Percentiles rank a stretch among this genome's conserved stretches.
Evolutionary conservation across 2,113 vertebrate genomes (phyloP).

Genomic region (Marmota monax): DNA sequence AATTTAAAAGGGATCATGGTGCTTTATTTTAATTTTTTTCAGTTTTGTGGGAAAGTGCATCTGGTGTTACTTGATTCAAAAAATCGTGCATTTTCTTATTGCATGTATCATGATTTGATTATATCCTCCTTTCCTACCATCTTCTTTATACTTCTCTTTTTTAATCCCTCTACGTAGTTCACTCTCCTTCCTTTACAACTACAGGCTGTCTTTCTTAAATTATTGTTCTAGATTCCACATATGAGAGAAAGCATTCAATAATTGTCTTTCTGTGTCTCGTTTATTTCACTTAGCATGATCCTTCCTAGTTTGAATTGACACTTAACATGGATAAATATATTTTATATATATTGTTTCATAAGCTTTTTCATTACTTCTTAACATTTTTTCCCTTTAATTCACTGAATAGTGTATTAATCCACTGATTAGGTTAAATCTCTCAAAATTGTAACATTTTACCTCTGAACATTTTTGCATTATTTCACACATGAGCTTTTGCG

Average conservation of each 20-base stretch:
- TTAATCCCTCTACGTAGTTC: background rate
- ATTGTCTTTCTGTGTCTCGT: background rate
- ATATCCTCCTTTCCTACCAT: background rate
- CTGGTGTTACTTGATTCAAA: background rate
- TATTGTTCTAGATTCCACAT: too few species aligned
- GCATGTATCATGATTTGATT: background rate
- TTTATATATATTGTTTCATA: background rate
- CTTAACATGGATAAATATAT: background rate
- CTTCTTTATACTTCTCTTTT: background rate
- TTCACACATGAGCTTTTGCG: too few species aligned
- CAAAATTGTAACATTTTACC: too few species aligned
- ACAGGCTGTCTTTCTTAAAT: too few species aligned
- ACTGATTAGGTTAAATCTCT: too few species aligned
- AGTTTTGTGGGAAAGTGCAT: background rate
- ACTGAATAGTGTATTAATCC: too few species aligned
- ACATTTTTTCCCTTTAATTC: too few species aligned
- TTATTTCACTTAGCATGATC: background rate
- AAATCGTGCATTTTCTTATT: background rate
- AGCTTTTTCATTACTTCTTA: background rate
- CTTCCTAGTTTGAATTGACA: background rate
- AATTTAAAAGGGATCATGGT: background rate
- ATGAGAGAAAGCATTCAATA: background rate
- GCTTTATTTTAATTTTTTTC: background rate
- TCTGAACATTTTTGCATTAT: too few species aligned
- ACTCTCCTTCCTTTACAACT: background rate